Percentiles rank a stretch among this genome's conserved stretches.
Conservation (phyloP, 2,797 vertebrate genomes). For the Cyclura pinguis region DNA sequence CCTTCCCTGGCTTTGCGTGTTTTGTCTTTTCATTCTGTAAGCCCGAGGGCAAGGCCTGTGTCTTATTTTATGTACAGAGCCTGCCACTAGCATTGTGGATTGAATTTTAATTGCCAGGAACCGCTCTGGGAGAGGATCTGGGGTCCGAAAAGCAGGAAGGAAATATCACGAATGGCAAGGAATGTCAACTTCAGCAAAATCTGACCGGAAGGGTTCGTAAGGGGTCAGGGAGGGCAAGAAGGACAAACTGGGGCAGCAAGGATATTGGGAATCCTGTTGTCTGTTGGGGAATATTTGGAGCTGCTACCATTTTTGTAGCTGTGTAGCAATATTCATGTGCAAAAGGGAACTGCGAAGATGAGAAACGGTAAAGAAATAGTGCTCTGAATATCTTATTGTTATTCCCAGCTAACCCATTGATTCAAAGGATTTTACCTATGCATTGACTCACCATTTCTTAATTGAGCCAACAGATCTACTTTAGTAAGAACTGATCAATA, state of each 20-base stretch:
- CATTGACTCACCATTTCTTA: too few species aligned
- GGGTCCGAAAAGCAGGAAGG: not conserved
- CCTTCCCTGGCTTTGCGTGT: not conserved
- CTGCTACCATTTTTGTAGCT: not conserved
- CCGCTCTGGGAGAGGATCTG: not conserved
- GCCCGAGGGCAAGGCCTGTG: slow-evolving; percentile 4
- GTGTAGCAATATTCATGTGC: too few species aligned
- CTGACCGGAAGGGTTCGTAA: too few species aligned
- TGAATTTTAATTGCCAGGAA: slow-evolving; percentile 14
- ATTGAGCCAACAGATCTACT: too few species aligned
- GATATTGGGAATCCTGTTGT: not conserved
- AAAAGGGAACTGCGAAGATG: not conserved
- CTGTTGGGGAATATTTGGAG: not conserved
- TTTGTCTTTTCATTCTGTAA: not conserved
- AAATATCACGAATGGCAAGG: not conserved
- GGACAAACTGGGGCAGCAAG: not conserved
- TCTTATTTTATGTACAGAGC: slow-evolving; percentile 10
- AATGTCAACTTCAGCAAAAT: not conserved
- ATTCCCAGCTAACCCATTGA: too few species aligned
- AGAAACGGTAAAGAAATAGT: not conserved
- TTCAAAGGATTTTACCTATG: too few species aligned
- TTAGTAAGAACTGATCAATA: too few species aligned
- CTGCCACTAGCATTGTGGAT: not conserved
- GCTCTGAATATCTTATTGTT: too few species aligned
- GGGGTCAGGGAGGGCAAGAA: not conserved